Base-by-base conservation (phyloP, 2,888 invertebrate genomes). In the Orthonychiurus folsomi region DNA sequence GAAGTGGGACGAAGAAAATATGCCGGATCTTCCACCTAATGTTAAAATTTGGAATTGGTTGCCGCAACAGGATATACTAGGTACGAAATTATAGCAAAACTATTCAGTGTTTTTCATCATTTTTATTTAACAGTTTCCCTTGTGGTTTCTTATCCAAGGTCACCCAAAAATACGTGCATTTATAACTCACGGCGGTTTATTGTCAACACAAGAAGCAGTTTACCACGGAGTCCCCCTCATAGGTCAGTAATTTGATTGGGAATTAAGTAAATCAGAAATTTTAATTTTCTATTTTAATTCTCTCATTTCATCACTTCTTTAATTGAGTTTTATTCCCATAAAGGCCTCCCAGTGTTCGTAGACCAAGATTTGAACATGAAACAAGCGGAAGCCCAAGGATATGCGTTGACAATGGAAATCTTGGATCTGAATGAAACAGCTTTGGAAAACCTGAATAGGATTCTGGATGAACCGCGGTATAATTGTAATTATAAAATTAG, bases 331-430 rank as follows among this genome's bases (percentile, higher is more conserved):
- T n/a, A n/a, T n/a, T n/a, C n/a, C n/a, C n/a, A n/a, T n/a, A n/a
- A n/a, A n/a, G n/a, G n/a, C 3, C 9, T 56, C 5, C 56, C 56
- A 15, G 24, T 56, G 5, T 56, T 56, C n/a, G 56, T 25, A 9
- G 56, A 56, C 24, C 56, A 56, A 23, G 74, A 80, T 79, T 74
- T 81, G 23, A 87, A 87, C 73, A 78, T 83, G 0, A 82, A 81
- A 0, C 79, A 81, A 0, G 76, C 82, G 1, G 76, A 77, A 5
- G 76, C 80, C 0, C 79, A 81, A 2, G 85, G 84, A 2, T 79
- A 82, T 67, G 85, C 84, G 0, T 74, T 78, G 1, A 74, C 80
- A 3, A 66, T 86, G 56, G 73, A 78, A 56, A 83, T 81, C 68
- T 75, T 77, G 52, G 76, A 80, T 1, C 76, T 86, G 2, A 78